Percentiles rank a stretch among this genome's conserved stretches.
phyloP scores from a whole-genome alignment of 2,113 vertebrate genomes.

The Perca fluviatilis region DNA sequence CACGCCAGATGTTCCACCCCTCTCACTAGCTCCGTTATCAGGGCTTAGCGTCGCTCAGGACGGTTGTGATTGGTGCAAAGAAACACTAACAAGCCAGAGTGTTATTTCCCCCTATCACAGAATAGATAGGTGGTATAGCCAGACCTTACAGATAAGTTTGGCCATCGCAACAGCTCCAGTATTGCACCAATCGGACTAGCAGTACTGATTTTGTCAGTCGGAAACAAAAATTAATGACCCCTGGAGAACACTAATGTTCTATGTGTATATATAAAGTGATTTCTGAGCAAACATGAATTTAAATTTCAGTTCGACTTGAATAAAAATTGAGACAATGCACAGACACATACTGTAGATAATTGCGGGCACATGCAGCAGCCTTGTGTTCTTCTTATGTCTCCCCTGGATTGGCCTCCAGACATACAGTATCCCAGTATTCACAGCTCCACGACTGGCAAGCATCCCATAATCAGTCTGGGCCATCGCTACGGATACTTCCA shows the following conservation, averaged over 20 bases:
- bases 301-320: constrained; percentile 57
- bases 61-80: too few relatives aligned
- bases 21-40: too few relatives aligned
- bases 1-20: too few relatives aligned
- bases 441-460: constrained; percentile 14
- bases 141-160: too few relatives aligned
- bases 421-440: constrained; percentile 32
- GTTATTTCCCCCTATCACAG: too few relatives aligned
- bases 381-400: constrained; percentile 17
- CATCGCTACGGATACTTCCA: constrained; percentile 10
- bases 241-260: background rate
- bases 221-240: background rate
- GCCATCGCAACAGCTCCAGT: background rate
- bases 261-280: background rate
- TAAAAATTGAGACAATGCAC: background rate
- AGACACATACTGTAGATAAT: background rate
- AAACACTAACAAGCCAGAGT: too few relatives aligned
- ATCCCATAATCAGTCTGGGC: constrained; percentile 16
- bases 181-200: background rate
- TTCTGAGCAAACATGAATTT: background rate
- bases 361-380: constrained; percentile 39
- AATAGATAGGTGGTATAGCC: too few relatives aligned
- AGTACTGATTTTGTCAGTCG: background rate
- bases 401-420: constrained; percentile 17
- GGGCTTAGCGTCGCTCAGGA: too few relatives aligned